Evolutionary conservation across 2,113 vertebrate genomes (phyloP).

Genomic region (Sitta europaea): DNA sequence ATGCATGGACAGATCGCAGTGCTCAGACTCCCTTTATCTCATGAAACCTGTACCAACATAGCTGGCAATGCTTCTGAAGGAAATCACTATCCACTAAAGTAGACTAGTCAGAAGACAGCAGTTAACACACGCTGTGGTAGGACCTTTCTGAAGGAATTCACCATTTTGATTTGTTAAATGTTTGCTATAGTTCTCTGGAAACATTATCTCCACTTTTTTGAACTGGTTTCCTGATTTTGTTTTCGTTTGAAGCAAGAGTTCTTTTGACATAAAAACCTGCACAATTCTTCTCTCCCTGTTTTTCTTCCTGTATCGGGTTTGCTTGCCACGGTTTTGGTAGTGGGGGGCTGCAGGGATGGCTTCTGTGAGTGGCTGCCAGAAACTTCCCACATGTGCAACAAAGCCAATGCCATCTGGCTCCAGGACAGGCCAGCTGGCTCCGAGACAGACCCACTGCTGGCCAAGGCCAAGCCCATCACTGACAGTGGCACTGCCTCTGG

Average conservation of each 20-base stretch:
- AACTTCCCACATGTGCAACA: not conserved
- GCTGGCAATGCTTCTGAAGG: not conserved
- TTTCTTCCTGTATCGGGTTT: not conserved
- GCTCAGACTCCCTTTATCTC: not conserved
- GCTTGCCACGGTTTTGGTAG: not conserved
- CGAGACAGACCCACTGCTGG: not conserved
- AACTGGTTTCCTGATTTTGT: not conserved
- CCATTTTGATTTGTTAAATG: not conserved
- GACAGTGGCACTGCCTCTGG: fast-evolving
- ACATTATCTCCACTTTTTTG: not conserved
- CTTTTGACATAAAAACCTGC: not conserved
- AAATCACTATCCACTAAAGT: not conserved
- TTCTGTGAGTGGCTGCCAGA: not conserved
- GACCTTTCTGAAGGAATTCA: not conserved
- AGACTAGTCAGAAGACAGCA: not conserved
- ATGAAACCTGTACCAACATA: not conserved
- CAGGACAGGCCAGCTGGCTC: not conserved
- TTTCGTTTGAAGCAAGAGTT: not conserved
- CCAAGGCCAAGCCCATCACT: not conserved
- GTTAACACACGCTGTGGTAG: not conserved
- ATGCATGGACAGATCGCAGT: not conserved
- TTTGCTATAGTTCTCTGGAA: not conserved
- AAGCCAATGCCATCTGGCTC: not conserved
- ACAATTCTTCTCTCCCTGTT: not conserved
- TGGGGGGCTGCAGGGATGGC: not conserved